These are phyloP conservation scores for Tenthredo livida DNA, from an alignment of 2,888 invertebrate genomes.

Conservation along the genomic window DNA sequence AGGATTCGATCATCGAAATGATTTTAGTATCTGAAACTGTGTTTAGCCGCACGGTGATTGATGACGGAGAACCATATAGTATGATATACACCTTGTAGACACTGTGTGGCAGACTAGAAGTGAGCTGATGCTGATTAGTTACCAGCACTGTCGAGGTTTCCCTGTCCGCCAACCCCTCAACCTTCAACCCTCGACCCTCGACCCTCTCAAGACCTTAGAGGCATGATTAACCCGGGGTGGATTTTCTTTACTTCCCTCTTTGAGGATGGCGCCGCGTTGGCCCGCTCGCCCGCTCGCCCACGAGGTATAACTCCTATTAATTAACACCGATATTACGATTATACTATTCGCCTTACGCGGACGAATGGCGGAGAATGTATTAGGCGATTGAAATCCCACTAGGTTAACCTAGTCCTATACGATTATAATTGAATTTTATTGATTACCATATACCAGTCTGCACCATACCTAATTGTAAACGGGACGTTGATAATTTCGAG, in stretches of 20 bases:
- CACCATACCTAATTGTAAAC: neutral
- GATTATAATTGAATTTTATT: neutral
- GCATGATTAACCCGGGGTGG: constrained; percentile 71
- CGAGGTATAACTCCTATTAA: constrained; percentile 14
- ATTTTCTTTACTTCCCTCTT: constrained; percentile 59
- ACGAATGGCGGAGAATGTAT: neutral
- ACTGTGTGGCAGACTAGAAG: constrained; percentile 3
- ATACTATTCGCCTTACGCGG: neutral
- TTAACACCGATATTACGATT: constrained; percentile 35
- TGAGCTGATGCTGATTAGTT: constrained; percentile 73
- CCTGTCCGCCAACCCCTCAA: constrained; percentile 66
- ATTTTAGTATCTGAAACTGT: neutral
- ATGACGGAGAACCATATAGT: neutral
- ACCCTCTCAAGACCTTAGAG: constrained; percentile 67
- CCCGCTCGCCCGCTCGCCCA: neutral
- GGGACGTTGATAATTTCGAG: neutral
- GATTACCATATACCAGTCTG: neutral
- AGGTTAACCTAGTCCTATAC: neutral
- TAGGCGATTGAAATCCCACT: neutral
- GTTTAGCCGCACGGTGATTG: neutral
- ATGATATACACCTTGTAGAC: constrained; percentile 34
- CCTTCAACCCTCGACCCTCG: constrained; percentile 52
- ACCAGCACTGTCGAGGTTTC: constrained; percentile 72
- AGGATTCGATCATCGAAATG: too few relatives aligned
- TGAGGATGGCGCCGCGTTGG: constrained; percentile 12